Evolutionary conservation across 1,140 invertebrate species (phyloP), one percentile per base, ranked within the genome.

Genomic region (Saccostrea glomerata): DNA sequence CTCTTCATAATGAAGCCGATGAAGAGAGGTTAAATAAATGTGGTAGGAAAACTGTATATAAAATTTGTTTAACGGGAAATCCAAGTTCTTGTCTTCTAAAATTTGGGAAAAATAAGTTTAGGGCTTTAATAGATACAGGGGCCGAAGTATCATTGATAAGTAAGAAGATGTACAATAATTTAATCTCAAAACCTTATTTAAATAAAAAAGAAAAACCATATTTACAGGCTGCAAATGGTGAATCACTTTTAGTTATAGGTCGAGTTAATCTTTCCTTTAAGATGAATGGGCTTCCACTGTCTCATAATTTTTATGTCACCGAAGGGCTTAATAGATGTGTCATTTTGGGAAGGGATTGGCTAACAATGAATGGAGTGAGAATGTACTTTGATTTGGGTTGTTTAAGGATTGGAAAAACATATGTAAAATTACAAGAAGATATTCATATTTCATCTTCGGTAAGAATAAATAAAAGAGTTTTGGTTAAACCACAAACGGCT

Each of bases 71-170:
- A n/a, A 66, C 58, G n/a, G 56, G 40, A 58, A 89, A 56, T 86
- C 58, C 58, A 17, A 86, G 13, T 86, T 86, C 82, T 84, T 86
- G 1, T 88, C 40, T 90, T 54, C 88, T 20, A 86, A 89, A n/a
- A 86, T 56, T 90, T 54, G 60, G 47, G 7, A 89, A 89, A 86
- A 25, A 63, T 63, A 86, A 89, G 88, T 84, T 30, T 66, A 82
- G 88, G 9, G 54, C 55, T n/a, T 66, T 90, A 23, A 12, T 85
- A 54, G 88, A 90, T 85, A 55, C 86, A 2, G 88, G 88, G 12
- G 84, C 85, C 17, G 84, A 82, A 9, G 77, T 84, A 7, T 63
- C 60, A 13, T 20, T 90, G 17, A 84, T 90, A n/a, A 77, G 84
- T 47, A 84, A 66, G 77, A 60, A 58, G 23, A 58, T 87, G 17